Evolutionary conservation across 1,140 invertebrate genomes (phyloP), one percentile per base, ranked within the genome.

Genomic region (Euglossa dilemma): DNA sequence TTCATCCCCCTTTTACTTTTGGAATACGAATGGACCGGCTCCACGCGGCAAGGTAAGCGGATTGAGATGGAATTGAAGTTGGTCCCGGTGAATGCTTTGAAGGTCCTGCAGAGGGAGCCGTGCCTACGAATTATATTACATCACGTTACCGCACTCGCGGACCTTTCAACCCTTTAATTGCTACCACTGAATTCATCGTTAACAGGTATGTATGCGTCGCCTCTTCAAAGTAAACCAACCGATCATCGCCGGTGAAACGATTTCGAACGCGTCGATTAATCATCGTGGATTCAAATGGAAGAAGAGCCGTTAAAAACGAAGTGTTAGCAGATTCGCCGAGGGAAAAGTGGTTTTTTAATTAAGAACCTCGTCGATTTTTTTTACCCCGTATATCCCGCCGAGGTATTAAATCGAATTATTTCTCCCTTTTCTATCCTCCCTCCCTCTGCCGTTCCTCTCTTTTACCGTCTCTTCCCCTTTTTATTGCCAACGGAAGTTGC

Each of bases 11-110:
- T 83, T 89, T 89, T 85, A 87, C 87, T 87, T 89, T 84, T 80
- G 76, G 80, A 89, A 83, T 80, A 89, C 89, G 88, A 86, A 85
- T 90, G 77, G 85, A 89, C 72, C 75, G 59, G 87, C 36, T 89
- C 72, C 69, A 76, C 77, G 84, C 77, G 80, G 78, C 83, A 86
- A 78, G 85, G 83, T 92, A 92, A 92, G 90, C 91, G 89, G 91
- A 92, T 92, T 92, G 90, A 89, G 79, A 91, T 85, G 90, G 90
- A 92, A 92, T 92, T 92, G 91, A 86, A 92, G 90, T 90, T 83
- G 86, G 80, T 75, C 82, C 70, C 71, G 64, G 47, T 89, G 86
- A 87, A 90, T 90, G 89, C 89, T 91, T 92, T 89, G 90, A 90
- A 84, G 80, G 81, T 74, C 77, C 80, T 73, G 67, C 59, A 83